A percentile compares a stretch with the other conserved stretches of the same genome.
These are phyloP conservation scores for Lacanobia wlatinum DNA, from an alignment of 2,888 invertebrate genomes.

Conservation along the genomic window DNA sequence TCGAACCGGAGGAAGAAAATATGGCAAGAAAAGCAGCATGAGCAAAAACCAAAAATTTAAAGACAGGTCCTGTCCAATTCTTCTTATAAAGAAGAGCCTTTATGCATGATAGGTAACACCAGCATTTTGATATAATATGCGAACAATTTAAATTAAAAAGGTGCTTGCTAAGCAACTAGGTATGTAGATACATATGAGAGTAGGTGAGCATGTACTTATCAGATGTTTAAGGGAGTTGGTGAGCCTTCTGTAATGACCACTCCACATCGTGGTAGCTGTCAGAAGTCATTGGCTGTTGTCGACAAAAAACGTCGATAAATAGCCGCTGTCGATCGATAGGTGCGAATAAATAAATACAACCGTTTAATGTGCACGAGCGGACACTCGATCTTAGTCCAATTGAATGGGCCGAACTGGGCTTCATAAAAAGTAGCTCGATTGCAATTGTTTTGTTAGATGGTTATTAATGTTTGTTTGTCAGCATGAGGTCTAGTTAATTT, in stretches of 20 bases:
- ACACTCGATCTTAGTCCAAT: constrained; percentile 43
- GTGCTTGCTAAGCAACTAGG: neutral
- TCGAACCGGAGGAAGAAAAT: no score
- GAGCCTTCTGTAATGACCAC: constrained; percentile 13
- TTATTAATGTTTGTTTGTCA: constrained; percentile 55
- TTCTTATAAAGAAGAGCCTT: no score
- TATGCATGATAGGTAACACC: no score
- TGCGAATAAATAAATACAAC: constrained; percentile 45
- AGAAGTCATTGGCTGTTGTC: constrained; percentile 48
- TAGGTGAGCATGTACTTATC: no score
- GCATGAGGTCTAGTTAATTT: constrained; percentile 40
- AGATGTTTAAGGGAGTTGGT: neutral
- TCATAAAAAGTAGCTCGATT: constrained; percentile 41
- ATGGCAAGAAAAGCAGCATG: no score
- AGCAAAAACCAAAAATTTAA: no score
- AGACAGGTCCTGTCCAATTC: no score
- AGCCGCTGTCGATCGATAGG: constrained; percentile 50
- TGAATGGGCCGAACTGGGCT: constrained; percentile 40
- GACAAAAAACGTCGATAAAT: constrained; percentile 62
- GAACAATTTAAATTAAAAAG: no score
- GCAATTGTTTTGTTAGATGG: constrained; percentile 43
- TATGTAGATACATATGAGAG: no score
- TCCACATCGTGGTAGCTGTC: neutral
- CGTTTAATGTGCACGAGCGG: constrained; percentile 21
- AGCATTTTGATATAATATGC: no score